Base-by-base conservation (phyloP, 2,888 invertebrate genomes). In the Lithophane leautieri region DNA sequence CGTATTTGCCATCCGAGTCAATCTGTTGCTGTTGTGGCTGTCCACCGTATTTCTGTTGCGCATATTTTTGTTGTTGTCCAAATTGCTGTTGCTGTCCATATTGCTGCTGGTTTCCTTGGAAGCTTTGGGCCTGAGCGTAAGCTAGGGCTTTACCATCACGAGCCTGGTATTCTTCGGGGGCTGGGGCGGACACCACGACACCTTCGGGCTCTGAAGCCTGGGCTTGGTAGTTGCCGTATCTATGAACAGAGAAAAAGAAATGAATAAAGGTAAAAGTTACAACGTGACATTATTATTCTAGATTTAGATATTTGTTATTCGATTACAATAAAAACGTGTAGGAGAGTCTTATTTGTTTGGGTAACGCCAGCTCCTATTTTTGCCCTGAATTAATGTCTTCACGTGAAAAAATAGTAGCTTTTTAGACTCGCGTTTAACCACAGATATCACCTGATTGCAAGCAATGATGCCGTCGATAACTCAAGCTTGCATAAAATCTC, bases 141-240 rank as follows among this genome's bases (percentile, higher is more conserved):
- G 76, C 72, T 14, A 86, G 86, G 2, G 92, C 90, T 70, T 90
- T 92, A 79, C 89, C 91, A 76, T 92, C 91, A 70, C 93, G 92
- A 44, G 84, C 77, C 77, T 88, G 87, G 28, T 66, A 7, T 4
- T 62, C 75, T 28, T 66, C 70, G 0, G 86, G 81, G 6, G 83
- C 73, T 58, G 89, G 82, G 44, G 86, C 85, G 22, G 88, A 72
- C 2, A 78, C 82, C 1, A 79, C 68, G 0, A 83, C 82, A 0
- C 56, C 74, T 67, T 82, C 76, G 22, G 73, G 78, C 22, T 85
- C 86, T 11, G 88, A 87, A 47, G 86, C 89, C 47, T 87, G 89
- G 8, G 76, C 86, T 70, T 88, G 81, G 76, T 88, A 88, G 68
- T 83, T 70, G 16, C 80, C 77, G 66, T 79, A 76, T 78, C 88